A percentile compares a stretch with the other conserved stretches of the same genome.
phyloP scores from a whole-genome alignment of 2,797 vertebrate species.

The Lophotriccus pileatus region DNA sequence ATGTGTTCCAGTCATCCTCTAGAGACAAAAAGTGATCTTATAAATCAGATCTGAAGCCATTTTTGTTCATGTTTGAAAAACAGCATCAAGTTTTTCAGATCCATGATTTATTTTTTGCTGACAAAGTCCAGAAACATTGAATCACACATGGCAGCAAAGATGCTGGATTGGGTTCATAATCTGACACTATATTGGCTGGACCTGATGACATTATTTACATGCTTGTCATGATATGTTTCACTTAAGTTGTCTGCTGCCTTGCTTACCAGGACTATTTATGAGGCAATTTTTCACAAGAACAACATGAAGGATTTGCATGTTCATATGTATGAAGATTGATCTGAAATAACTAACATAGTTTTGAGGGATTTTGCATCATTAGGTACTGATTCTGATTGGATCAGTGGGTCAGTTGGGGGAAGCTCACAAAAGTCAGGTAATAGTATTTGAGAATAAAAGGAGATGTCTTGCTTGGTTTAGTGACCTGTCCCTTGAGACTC shows the following conservation, averaged over 20 bases:
- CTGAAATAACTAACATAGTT: not conserved
- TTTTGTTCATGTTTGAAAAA: not conserved
- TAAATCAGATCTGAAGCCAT: slow-evolving; percentile 29
- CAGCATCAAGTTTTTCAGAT: not conserved
- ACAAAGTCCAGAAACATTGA: not conserved
- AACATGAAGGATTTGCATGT: not conserved
- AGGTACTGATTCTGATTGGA: not conserved
- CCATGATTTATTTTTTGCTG: not conserved
- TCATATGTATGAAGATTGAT: not conserved
- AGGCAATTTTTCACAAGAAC: not conserved
- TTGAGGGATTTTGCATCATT: not conserved
- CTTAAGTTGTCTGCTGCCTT: not conserved
- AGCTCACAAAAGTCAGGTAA: not conserved
- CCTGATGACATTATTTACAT: not conserved
- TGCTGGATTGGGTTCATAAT: not conserved
- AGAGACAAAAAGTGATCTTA: slow-evolving; percentile 20
- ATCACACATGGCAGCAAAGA: not conserved
- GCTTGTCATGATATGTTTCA: not conserved
- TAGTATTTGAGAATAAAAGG: not conserved
- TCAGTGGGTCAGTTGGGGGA: not conserved
- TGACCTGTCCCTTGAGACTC: not conserved
- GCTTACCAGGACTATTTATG: not conserved
- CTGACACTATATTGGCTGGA: not conserved
- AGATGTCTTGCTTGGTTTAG: not conserved
- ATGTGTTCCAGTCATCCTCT: slow-evolving; percentile 8